Base-by-base conservation (phyloP, 1,140 invertebrate genomes). In the Capitella teleta region DNA sequence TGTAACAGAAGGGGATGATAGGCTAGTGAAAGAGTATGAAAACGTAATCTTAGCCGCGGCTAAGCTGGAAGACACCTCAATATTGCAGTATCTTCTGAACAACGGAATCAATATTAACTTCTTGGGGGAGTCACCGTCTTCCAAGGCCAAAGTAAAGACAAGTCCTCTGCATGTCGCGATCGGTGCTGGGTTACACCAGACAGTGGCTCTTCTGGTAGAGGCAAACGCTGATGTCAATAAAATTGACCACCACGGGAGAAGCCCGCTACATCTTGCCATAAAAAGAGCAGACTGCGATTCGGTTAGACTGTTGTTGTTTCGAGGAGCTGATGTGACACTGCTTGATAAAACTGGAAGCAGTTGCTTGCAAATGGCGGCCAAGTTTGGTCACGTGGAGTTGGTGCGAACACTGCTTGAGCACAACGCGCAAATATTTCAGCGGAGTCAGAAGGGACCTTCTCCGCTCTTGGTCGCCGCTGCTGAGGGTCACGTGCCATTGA, bases 341-440 rank as follows among this genome's bases (percentile, higher is more conserved):
- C 79, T 82, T 62, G 94, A 90, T 8, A 91, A 91, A 74, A 87
- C 88, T 41, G 93, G 93, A 0, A 98, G 97, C 68, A 95, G 93
- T 14, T 94, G 95, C 0, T 79, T 99, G 10, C 95, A 98, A 71
- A 88, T 97, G 14, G 95, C 96, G n/a, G 85, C 87, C 49, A 93
- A 98, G 71, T 98, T 96, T 70, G 95, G 95, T 0, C 94, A 98
- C 71, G 78, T 57, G 30, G 93, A 94, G 59, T 98, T 98, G 93
- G 90, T 98, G 24, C 80, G 86, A 23, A 96, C 91, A 68, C 70
- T 99, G 34, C 74, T 98, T 18, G 84, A 92, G 57, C 82, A 89
- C 52, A 72, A 72, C 28, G 79, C 78, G n/a, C 82, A 85, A 61
- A 90, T 97, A 21, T 52, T 49, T 24, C 47, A 41, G 25, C 21